A percentile compares a stretch with the other conserved stretches of the same genome.
phyloP scores from a whole-genome alignment of 2,797 vertebrate species.

The Saguinus oedipus region DNA sequence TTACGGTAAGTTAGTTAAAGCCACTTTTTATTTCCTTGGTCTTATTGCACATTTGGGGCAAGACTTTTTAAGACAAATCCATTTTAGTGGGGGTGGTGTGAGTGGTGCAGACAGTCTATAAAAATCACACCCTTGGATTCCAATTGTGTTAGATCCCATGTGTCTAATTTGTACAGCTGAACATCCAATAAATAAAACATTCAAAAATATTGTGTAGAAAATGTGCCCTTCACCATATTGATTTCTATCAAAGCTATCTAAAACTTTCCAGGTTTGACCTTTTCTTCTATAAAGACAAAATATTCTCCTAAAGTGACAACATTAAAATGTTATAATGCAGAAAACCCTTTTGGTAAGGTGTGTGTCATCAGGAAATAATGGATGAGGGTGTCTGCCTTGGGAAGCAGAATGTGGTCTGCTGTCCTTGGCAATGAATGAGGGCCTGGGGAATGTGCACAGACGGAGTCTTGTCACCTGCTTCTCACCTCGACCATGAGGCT shows the following conservation, averaged over 20 bases:
- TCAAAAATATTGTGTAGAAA: constrained; percentile 75
- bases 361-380: constrained; percentile 19
- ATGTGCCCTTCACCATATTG: constrained; percentile 81
- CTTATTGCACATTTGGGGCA: background rate
- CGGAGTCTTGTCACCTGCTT: fast-evolving
- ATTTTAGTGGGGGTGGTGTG: fast-evolving
- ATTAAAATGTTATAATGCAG: constrained; percentile 57
- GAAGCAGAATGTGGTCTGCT: background rate
- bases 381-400: background rate
- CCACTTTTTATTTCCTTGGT: background rate
- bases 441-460: fast-evolving
- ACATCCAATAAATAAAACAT: constrained; percentile 79
- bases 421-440: fast-evolving
- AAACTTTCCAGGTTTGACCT: constrained; percentile 80
- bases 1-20: background rate
- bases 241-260: constrained; percentile 82
- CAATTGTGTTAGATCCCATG: constrained; percentile 51
- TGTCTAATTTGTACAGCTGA: constrained; percentile 78
- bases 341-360: background rate
- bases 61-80: background rate
- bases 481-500: fast-evolving
- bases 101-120: background rate
- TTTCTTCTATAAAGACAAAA: constrained; percentile 80
- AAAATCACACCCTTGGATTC: background rate
- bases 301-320: constrained; percentile 73